A percentile compares a stretch with the other conserved stretches of the same genome.
Conservation (phyloP, 1,140 invertebrate species). For the Drosophila busckii region DNA sequence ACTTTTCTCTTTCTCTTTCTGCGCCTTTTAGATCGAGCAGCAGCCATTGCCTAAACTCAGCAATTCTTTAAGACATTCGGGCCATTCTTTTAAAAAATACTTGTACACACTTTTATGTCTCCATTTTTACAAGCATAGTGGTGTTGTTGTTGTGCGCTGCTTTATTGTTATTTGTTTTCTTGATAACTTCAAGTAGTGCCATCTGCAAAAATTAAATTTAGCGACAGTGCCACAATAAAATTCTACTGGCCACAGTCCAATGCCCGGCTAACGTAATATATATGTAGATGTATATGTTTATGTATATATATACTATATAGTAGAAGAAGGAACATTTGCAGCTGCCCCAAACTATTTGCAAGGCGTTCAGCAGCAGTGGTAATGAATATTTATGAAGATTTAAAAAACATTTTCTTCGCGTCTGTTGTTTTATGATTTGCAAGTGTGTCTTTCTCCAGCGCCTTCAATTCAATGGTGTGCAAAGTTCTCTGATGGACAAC, state of each 20-base stretch:
- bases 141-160: slow-evolving; percentile 38
- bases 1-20: neutral
- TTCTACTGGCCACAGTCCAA: slow-evolving; percentile 6
- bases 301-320: slow-evolving; percentile 16
- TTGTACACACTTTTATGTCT: slow-evolving; percentile 22
- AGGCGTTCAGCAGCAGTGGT: slow-evolving; percentile 39
- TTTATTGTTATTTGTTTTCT: slow-evolving; percentile 63
- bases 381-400: slow-evolving; percentile 78
- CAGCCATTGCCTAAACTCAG: too few species aligned
- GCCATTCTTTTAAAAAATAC: slow-evolving; percentile 4
- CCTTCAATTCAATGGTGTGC: slow-evolving; percentile 68
- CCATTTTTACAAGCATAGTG: slow-evolving; percentile 29
- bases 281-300: neutral
- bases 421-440: slow-evolving; percentile 78
- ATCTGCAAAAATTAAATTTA: slow-evolving; percentile 67
- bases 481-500: slow-evolving; percentile 67
- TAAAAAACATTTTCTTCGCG: slow-evolving; percentile 77
- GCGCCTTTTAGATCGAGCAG: slow-evolving; percentile 18
- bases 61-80: slow-evolving; percentile 31
- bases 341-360: slow-evolving; percentile 71
- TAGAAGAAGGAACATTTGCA: slow-evolving; percentile 42
- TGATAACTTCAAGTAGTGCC: slow-evolving; percentile 54
- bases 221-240: slow-evolving; percentile 25
- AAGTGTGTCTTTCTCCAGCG: slow-evolving; percentile 52
- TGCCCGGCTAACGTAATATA: slow-evolving; percentile 4